Evolutionary conservation across 2,888 invertebrate genomes (phyloP), one percentile per base, ranked within the genome.

Genomic region (Anarsia innoxiella): DNA sequence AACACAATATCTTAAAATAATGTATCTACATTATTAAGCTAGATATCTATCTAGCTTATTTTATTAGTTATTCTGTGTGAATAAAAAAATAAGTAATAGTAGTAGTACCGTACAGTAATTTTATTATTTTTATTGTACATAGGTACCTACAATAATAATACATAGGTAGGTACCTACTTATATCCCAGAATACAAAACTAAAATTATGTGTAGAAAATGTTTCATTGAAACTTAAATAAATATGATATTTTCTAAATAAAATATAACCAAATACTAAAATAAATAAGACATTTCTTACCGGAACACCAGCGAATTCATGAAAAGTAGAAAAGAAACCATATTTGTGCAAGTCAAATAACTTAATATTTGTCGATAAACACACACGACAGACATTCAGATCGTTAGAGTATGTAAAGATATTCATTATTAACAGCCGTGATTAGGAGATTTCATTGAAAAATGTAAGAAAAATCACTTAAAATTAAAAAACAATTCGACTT

Each of bases 331-430:
- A 11, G 8, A 34, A 12, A 3, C 15, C 6, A 1, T 3, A 6
- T 6, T 27, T 12, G 23, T 27, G 27, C 12, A 34, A 34, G 27
- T 15, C 23, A 3, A 10, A 26, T 12, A 34, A 16, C 12, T 26
- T 34, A 12, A 26, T 12, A 9, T 27, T 27, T n/a, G 34, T 34
- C 2, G 34, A 4, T 4, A 34, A 10, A 12, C 34, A 34, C 11
- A 27, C 34, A 4, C 34, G 15, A 9, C 34, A 34, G 12, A 23
- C 32, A 3, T 12, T 12, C n/a, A 32, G 8, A n/a, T 14, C n/a
- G n/a, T n/a, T n/a, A n/a, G n/a, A n/a, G n/a, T n/a, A n/a, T n/a
- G n/a, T n/a, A n/a, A n/a, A n/a, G n/a, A n/a, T n/a, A n/a, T n/a
- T n/a, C n/a, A n/a, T n/a, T n/a, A n/a, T n/a, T n/a, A n/a, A n/a